A percentile compares a stretch with the other conserved stretches of the same genome.
Evolutionary conservation across 2,113 vertebrate species (phyloP).

Genomic region (Pangasianodon hypophthalmus): DNA sequence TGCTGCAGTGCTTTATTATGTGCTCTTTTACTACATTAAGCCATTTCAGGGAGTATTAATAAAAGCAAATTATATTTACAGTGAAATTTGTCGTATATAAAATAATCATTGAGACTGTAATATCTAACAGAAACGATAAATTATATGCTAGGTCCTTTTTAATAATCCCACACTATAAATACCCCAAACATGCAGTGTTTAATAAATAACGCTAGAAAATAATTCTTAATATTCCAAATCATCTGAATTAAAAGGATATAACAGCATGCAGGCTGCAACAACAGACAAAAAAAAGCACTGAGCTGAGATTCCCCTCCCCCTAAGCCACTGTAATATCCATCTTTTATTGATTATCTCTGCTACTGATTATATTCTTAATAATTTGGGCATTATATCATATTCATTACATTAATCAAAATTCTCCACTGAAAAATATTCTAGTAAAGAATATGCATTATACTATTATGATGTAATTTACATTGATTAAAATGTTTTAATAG

Average conservation of each 20-base stretch:
- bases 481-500: slow-evolving; percentile 11
- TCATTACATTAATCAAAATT: not conserved
- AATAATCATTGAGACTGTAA: not conserved
- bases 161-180: not conserved
- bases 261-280: not conserved
- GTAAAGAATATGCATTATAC: not conserved
- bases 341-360: slow-evolving; percentile 35
- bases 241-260: slow-evolving; percentile 4
- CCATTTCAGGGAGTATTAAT: not conserved
- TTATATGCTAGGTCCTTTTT: not conserved
- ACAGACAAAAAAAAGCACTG: not conserved
- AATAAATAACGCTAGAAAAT: not conserved
- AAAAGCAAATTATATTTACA: not conserved
- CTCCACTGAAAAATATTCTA: not conserved
- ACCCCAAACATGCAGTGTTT: not conserved
- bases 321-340: not conserved
- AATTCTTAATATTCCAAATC: not conserved
- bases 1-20: not conserved
- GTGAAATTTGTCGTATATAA: not conserved
- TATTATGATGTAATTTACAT: slow-evolving; percentile 8
- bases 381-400: not conserved
- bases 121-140: not conserved
- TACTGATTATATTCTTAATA: not conserved
- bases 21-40: not conserved
- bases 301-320: not conserved